A percentile compares a stretch with the other conserved stretches of the same genome.
Conservation (phyloP, 2,888 invertebrate genomes). For the Sturmia bella region DNA sequence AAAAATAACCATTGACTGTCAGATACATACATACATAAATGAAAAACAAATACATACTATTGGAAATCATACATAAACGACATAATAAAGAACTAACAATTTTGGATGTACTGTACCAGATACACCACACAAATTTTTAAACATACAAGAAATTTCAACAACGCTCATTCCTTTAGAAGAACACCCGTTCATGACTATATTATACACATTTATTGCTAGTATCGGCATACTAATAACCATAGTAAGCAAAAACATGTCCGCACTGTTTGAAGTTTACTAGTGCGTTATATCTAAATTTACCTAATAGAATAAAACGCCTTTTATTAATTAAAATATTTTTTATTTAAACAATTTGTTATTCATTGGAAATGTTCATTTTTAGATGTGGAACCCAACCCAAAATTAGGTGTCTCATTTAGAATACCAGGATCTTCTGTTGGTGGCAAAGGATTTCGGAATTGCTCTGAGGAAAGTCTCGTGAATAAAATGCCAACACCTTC, state of each 20-base stretch:
- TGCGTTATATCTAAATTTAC: too few species aligned
- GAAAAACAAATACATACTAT: background rate
- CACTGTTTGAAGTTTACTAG: too few species aligned
- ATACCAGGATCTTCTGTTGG: constrained; percentile 90
- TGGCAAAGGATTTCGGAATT: constrained; percentile 92
- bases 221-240: too few species aligned
- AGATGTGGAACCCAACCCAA: constrained; percentile 75
- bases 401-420: constrained; percentile 85
- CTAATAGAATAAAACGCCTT: too few species aligned
- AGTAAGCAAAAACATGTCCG: too few species aligned
- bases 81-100: constrained; percentile 8
- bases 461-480: constrained; percentile 94
- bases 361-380: constrained; percentile 80
- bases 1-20: constrained; percentile 9
- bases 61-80: constrained; percentile 14
- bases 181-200: background rate
- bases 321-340: too few species aligned
- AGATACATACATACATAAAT: background rate
- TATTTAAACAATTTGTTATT: background rate
- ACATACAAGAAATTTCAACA: background rate
- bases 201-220: background rate
- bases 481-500: constrained; percentile 98
- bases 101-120: constrained; percentile 8
- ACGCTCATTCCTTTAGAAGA: constrained; percentile 3
- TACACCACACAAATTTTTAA: constrained; percentile 16